phyloP scores from a whole-genome alignment of 2,797 vertebrate species.

The Clarias pachynema region DNA sequence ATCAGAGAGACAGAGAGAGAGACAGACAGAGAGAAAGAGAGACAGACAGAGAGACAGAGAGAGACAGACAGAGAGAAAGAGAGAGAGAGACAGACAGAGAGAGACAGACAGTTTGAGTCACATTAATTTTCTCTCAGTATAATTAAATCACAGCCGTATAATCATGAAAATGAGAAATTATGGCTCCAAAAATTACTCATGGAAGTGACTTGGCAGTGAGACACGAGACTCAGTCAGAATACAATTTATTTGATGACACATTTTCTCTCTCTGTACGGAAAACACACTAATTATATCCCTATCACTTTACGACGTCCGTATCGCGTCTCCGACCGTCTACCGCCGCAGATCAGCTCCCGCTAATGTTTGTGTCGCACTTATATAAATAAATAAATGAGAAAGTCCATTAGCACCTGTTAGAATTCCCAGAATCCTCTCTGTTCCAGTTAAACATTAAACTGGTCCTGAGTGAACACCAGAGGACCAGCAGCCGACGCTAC shows the following conservation, averaged over 20 bases:
- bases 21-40: background rate
- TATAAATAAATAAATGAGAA: constrained; percentile 21
- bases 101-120: background rate
- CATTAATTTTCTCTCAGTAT: background rate
- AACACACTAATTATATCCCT: constrained; percentile 46
- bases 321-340: constrained; percentile 32
- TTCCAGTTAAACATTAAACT: constrained; percentile 50
- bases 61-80: background rate
- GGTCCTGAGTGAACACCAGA: constrained; percentile 24
- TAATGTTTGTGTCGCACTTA: constrained; percentile 27
- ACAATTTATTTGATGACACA: constrained; percentile 21
- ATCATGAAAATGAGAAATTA: constrained; percentile 18
- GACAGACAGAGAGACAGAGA: background rate
- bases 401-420: constrained; percentile 47
- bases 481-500: constrained; percentile 36
- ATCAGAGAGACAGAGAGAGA: constrained; percentile 1
- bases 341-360: constrained; percentile 27
- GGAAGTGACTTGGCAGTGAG: background rate
- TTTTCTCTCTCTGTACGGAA: constrained; percentile 17
- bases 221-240: background rate
- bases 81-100: background rate
- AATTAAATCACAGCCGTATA: constrained; percentile 2
- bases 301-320: constrained; percentile 30
- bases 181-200: constrained; percentile 2
- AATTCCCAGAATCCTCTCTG: constrained; percentile 23